These are phyloP conservation scores for Seira musarum DNA, from an alignment of 2,888 invertebrate genomes.

Conservation along the genomic window DNA sequence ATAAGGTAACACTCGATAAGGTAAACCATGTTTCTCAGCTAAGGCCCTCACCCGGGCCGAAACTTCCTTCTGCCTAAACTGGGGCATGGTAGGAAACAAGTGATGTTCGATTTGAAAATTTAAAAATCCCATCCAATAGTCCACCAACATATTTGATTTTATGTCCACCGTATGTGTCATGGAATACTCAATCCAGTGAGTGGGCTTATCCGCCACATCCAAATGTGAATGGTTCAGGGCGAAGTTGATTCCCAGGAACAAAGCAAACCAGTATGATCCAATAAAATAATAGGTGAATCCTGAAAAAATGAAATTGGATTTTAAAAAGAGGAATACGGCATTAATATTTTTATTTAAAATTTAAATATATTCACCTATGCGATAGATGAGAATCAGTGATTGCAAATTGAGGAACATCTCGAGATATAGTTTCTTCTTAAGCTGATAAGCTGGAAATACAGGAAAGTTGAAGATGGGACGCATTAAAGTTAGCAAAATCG, in stretches of 20 bases:
- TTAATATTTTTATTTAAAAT: no score
- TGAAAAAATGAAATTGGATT: no score
- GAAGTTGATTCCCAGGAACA: conserved; percentile 43
- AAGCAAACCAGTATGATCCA: conserved; percentile 13
- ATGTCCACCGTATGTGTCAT: conserved; percentile 55
- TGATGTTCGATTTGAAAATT: conserved; percentile 64
- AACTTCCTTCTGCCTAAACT: conserved; percentile 42
- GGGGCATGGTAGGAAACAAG: conserved; percentile 63
- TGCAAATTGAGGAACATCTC: conserved; percentile 20
- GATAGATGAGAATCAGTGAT: not conserved
- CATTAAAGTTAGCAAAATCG: not conserved
- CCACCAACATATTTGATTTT: conserved; percentile 35
- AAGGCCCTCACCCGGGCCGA: conserved; percentile 14
- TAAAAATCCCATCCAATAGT: conserved; percentile 60
- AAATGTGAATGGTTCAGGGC: conserved; percentile 51
- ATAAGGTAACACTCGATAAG: conserved; percentile 27
- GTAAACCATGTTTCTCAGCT: conserved; percentile 38
- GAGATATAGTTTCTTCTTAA: conserved; percentile 24
- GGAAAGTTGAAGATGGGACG: not conserved
- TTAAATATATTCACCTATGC: no score
- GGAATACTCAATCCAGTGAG: conserved; percentile 61
- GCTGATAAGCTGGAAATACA: conserved; percentile 12
- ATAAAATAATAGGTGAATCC: conserved; percentile 27
- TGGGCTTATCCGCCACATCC: conserved; percentile 49
- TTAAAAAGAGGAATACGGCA: no score